Percentiles rank a stretch among this genome's conserved stretches.
phyloP scores from a whole-genome alignment of 1,140 invertebrate genomes.

The Rhopalosiphum maidis region DNA sequence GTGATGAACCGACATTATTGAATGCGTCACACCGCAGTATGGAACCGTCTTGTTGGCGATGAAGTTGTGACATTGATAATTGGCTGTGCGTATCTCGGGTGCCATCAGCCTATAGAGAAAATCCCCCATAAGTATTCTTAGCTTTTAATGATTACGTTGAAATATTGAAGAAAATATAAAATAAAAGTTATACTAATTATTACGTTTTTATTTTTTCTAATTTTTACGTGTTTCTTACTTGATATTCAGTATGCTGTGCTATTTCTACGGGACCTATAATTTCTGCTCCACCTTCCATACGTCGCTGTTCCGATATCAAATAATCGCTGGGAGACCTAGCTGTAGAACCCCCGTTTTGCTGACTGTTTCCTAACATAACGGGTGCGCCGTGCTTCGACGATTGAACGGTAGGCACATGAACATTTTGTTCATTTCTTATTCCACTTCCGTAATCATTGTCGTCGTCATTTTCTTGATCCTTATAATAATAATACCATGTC shows the following conservation, averaged over 20 bases:
- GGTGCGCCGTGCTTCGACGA: slow-evolving; percentile 26
- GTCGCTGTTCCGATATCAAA: slow-evolving; percentile 40
- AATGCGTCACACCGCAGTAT: slow-evolving; percentile 80
- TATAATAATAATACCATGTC: slow-evolving; percentile 71
- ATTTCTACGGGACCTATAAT: slow-evolving; percentile 42
- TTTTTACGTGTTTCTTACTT: slow-evolving; percentile 57
- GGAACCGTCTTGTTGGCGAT: slow-evolving; percentile 78
- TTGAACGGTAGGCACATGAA: background rate
- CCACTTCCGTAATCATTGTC: slow-evolving; percentile 1
- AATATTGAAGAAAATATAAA: background rate
- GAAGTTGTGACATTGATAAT: slow-evolving; percentile 76
- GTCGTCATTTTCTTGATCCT: slow-evolving; percentile 1
- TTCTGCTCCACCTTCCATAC: slow-evolving; percentile 26
- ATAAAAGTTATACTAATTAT: background rate
- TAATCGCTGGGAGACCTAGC: slow-evolving; percentile 33
- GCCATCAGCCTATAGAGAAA: slow-evolving; percentile 69
- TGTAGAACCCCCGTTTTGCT: background rate
- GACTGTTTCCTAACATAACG: slow-evolving; percentile 36
- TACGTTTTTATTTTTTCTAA: background rate
- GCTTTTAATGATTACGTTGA: background rate
- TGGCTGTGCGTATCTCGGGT: slow-evolving; percentile 80
- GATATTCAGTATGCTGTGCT: slow-evolving; percentile 48
- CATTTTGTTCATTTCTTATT: background rate
- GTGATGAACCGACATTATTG: slow-evolving; percentile 71
- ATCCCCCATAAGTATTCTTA: background rate